Conservation (phyloP, 2,113 vertebrate genomes). For the Festucalex cinctus region DNA sequence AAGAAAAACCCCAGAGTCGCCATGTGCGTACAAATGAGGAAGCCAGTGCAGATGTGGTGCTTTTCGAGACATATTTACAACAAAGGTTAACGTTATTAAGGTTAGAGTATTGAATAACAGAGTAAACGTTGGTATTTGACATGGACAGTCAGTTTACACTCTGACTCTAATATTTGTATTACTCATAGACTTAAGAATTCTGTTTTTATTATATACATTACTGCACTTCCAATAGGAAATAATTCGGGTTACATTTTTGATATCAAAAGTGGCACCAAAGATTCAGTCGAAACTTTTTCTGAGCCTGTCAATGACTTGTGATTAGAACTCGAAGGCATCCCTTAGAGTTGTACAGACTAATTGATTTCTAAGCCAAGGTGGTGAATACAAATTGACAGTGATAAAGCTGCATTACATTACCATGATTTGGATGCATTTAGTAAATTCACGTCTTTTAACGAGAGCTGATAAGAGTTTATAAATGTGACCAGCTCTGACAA, state of each 20-base stretch:
- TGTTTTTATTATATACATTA: background rate
- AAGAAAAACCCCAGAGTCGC: constrained; percentile 8
- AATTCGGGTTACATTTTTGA: no score
- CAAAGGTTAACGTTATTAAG: constrained; percentile 1
- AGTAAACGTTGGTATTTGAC: background rate
- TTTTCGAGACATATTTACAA: constrained; percentile 11
- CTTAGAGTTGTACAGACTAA: background rate
- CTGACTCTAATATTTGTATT: constrained; percentile 14
- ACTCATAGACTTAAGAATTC: background rate
- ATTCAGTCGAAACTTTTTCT: no score
- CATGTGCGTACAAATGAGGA: constrained; percentile 10
- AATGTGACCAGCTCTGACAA: no score
- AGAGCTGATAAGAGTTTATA: no score
- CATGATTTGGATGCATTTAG: background rate
- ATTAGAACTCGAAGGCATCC: background rate
- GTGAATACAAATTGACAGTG: background rate
- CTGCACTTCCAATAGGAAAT: background rate
- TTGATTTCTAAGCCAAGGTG: background rate
- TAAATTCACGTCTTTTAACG: no score
- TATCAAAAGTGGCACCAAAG: no score
- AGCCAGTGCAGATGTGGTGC: constrained; percentile 8
- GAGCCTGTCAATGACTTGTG: no score
- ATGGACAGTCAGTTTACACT: constrained; percentile 9
- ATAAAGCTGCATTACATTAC: background rate
- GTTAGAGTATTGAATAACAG: background rate